phyloP scores from a whole-genome alignment of 2,797 vertebrate species.

The Ficedula albicollis region DNA sequence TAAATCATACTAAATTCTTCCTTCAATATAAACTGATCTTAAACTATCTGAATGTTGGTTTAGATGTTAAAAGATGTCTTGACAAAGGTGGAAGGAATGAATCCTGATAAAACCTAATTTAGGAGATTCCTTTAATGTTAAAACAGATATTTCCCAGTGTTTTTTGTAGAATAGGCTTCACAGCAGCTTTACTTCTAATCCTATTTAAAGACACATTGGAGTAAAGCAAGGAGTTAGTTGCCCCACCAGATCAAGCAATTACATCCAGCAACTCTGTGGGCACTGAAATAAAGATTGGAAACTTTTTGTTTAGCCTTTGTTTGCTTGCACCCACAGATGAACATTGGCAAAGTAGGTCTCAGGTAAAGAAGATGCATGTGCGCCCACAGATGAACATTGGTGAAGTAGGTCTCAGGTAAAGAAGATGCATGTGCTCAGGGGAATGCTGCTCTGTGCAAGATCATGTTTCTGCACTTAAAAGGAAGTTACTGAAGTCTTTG shows the following conservation, averaged over 20 bases:
- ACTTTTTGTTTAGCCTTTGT: not conserved
- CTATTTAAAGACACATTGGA: not conserved
- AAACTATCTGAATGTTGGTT: not conserved
- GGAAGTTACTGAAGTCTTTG: not conserved
- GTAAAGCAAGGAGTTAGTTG: not conserved
- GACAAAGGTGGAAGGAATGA: not conserved
- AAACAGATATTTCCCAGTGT: not conserved
- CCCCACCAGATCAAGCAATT: not conserved
- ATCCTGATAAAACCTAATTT: not conserved
- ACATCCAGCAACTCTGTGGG: not conserved
- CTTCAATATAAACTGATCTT: not conserved
- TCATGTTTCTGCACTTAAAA: not conserved
- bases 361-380: not conserved
- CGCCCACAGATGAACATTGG: not conserved
- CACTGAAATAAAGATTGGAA: not conserved
- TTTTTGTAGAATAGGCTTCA: not conserved
- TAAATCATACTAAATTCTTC: not conserved
- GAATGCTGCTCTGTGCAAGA: not conserved
- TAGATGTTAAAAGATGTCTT: not conserved
- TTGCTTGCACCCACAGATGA: not conserved
- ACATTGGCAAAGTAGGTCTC: not conserved
- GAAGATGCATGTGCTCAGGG: not conserved
- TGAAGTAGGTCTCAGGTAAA: not conserved
- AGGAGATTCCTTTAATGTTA: not conserved
- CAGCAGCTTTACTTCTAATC: not conserved